Base-by-base conservation (phyloP, 2,797 vertebrate genomes). In the Lagodon rhomboides region DNA sequence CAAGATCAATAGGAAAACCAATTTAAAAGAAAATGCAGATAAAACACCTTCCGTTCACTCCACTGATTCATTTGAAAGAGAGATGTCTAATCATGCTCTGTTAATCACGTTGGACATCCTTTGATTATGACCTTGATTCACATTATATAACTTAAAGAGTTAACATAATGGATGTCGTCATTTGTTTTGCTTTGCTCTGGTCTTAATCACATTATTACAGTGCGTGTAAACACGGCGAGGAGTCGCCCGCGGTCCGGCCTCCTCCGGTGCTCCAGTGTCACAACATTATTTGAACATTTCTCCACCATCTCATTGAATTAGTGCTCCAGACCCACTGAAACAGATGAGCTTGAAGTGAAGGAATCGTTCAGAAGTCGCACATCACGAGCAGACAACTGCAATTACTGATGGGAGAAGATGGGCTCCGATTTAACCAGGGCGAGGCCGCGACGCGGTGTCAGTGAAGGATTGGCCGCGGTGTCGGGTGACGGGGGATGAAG, bases 401-500 rank as follows among this genome's bases (percentile, higher is more conserved):
- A 83, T 89, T 89, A 90, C 75, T 53, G 82, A 82, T 61, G 79
- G 79, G 73, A 73, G 70, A 59, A 79, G 88, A 88, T 53, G 73
- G 84, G 66, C 66, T 56, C 1, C 64, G 77, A 71, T 84, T 86
- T 55, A 85, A 77, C 74, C 80, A 23, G 85, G 71, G 78, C 25
- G 65, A 68, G 61, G 77, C 75, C 63, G 7, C 63, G 80, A 50
- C 70, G 83, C 50, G 30, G 73, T 83, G 89, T 77, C 87, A 77
- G 80, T 85, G 87, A 91, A 71, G 77, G 75, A 89, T 83, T n/a
- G 62, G 63, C 73, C 46, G 12, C 34, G 63, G 34, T 50, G 80
- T 68, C 70, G 80, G 73, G 62, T 65, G 78, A 80, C 58, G 43
- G 58, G 25, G 79, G 79, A 81, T 84, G 87, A 83, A 76, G 73